A percentile compares a stretch with the other conserved stretches of the same genome.
Evolutionary conservation across 2,888 invertebrate genomes (phyloP).

Genomic region (Ischnura elegans): DNA sequence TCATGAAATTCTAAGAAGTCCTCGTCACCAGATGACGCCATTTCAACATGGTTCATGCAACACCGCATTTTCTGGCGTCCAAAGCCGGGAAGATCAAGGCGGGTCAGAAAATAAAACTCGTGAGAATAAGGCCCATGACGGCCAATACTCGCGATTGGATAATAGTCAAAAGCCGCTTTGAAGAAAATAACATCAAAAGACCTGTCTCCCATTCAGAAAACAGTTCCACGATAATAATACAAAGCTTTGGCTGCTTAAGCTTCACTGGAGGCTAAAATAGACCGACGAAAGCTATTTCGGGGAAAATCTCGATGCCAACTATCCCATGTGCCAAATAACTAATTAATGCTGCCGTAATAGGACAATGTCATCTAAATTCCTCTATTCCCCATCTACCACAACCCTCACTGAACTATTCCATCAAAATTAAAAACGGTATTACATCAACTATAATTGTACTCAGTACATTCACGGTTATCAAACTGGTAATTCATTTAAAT

Average conservation of each 20-base stretch:
- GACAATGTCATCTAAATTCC: background rate
- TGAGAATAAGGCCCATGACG: background rate
- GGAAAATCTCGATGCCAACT: background rate
- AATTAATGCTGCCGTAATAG: background rate
- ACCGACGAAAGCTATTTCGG: background rate
- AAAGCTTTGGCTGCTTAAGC: background rate
- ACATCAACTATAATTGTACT: too few relatives aligned
- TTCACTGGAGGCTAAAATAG: background rate
- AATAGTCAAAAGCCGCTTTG: background rate
- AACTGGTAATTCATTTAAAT: too few relatives aligned
- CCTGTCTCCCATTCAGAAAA: conserved; percentile 2
- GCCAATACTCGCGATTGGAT: background rate
- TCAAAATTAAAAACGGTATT: too few relatives aligned
- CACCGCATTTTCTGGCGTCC: background rate
- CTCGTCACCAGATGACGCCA: background rate
- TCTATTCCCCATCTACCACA: background rate
- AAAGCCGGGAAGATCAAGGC: background rate
- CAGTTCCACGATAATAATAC: background rate
- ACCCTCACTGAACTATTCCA: too few relatives aligned
- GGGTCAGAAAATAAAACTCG: background rate
- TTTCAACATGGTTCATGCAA: background rate
- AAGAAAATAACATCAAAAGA: background rate
- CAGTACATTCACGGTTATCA: too few relatives aligned
- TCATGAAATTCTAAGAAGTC: background rate
- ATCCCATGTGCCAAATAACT: background rate